Evolutionary conservation across 2,797 vertebrate species (phyloP).

Genomic region (Luscinia megarhynchos): DNA sequence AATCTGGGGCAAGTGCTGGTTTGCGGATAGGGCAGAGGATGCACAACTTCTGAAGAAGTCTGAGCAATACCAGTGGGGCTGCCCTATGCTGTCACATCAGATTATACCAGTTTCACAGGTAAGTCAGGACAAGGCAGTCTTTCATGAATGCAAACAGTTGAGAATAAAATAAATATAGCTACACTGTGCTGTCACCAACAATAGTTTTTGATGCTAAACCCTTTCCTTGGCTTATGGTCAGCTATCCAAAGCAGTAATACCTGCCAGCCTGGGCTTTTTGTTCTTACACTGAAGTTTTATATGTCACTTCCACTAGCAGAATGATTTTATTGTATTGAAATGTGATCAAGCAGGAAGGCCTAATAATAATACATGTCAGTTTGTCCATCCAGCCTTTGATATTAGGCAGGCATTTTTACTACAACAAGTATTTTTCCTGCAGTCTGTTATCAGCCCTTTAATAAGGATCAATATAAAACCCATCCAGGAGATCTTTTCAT

Average conservation of each 20-base stretch:
- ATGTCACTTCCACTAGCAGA: not conserved
- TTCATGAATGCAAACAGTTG: not conserved
- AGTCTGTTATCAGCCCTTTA: conserved; percentile 53
- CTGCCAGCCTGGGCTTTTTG: not conserved
- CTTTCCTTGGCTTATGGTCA: not conserved
- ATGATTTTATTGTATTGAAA: not conserved
- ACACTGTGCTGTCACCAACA: not conserved
- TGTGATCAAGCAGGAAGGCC: not conserved
- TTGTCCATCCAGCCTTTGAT: conserved; percentile 35
- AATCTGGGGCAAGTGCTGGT: not conserved
- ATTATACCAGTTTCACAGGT: not conserved
- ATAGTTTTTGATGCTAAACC: not conserved
- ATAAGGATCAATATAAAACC: conserved; percentile 52
- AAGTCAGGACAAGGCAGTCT: not conserved
- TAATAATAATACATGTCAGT: conserved; percentile 18
- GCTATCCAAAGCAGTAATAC: not conserved
- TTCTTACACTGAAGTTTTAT: not conserved
- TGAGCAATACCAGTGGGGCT: not conserved
- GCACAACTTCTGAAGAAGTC: not conserved
- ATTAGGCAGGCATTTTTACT: conserved; percentile 19
- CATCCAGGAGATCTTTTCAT: conserved; percentile 66
- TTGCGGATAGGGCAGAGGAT: not conserved
- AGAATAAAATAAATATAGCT: not conserved
- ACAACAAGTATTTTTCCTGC: conserved; percentile 31
- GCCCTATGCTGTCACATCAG: not conserved